Percentiles rank a stretch among this genome's conserved stretches.
phyloP scores from a whole-genome alignment of 2,113 vertebrate genomes.

The Calyptomena viridis region DNA sequence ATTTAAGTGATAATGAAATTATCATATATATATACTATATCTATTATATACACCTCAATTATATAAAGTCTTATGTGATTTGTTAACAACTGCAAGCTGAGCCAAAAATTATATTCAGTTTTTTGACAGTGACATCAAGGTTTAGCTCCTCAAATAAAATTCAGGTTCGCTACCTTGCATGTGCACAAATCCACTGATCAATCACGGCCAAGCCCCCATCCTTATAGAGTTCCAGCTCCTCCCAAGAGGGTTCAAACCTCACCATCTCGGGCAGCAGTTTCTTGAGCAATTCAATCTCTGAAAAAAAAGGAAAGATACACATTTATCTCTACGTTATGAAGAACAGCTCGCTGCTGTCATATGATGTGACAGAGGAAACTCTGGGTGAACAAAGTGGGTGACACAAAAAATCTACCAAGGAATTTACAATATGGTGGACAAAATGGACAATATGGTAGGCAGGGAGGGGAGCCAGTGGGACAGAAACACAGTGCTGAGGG shows the following conservation, averaged over 20 bases:
- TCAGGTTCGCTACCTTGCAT: constrained; percentile 80
- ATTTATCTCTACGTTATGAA: neutral
- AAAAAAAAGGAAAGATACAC: neutral
- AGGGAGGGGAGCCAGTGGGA: neutral
- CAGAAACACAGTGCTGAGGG: neutral
- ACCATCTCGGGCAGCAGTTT: constrained; percentile 86
- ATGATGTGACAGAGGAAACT: neutral
- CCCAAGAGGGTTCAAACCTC: constrained; percentile 82
- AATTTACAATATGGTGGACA: neutral
- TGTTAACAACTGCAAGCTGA: neutral
- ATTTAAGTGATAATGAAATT: neutral
- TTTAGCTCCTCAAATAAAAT: neutral
- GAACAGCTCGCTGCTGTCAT: neutral
- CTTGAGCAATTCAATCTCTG: constrained; percentile 84
- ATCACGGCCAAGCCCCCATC: constrained; percentile 94
- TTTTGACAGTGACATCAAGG: neutral
- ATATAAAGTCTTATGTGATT: neutral
- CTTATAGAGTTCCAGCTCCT: constrained; percentile 87
- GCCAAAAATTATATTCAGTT: neutral
- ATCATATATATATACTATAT: neutral
- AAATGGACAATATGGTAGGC: neutral
- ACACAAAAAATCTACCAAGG: neutral
- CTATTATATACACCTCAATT: neutral
- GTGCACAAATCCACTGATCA: constrained; percentile 96
- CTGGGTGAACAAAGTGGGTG: neutral